A percentile compares a stretch with the other conserved stretches of the same genome.
Evolutionary conservation across 1,140 invertebrate species (phyloP).

Genomic region (Scaptomyza pallida): DNA sequence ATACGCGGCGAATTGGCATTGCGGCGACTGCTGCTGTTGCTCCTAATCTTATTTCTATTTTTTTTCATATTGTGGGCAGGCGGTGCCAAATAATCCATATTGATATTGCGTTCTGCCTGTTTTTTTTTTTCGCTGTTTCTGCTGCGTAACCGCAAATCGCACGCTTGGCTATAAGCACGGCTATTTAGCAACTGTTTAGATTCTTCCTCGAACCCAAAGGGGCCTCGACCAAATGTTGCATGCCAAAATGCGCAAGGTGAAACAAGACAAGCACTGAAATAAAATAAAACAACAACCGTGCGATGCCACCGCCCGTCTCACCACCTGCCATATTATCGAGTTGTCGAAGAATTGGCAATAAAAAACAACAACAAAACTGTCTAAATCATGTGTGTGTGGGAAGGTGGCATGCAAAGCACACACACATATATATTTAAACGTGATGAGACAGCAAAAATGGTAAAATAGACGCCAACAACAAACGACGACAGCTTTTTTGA

Average conservation of each 20-base stretch:
- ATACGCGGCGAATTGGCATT: neutral
- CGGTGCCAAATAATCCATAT: conserved; percentile 48
- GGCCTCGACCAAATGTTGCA: conserved; percentile 10
- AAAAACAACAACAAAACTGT: conserved; percentile 32
- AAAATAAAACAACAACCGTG: neutral
- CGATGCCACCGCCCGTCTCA: neutral
- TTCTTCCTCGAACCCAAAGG: conserved; percentile 5
- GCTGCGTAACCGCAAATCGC: neutral
- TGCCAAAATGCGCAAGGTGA: conserved; percentile 32
- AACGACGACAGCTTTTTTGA: neutral
- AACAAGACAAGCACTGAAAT: conserved; percentile 1
- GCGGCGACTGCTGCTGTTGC: conserved; percentile 14
- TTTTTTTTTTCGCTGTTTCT: no score
- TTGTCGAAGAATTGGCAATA: conserved; percentile 50
- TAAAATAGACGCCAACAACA: neutral
- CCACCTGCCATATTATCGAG: conserved; percentile 31
- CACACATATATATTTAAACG: conserved; percentile 9
- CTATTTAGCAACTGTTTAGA: conserved; percentile 25
- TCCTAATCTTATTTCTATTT: neutral
- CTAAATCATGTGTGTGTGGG: conserved; percentile 2
- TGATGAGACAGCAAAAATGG: neutral
- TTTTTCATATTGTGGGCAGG: conserved; percentile 7
- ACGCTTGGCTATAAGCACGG: conserved; percentile 23
- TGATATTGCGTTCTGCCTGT: conserved; percentile 1
- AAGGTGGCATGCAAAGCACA: neutral